Evolutionary conservation across 2,113 vertebrate species (phyloP), one percentile per base, ranked within the genome.

Genomic region (Nycticryphes semicollaris): DNA sequence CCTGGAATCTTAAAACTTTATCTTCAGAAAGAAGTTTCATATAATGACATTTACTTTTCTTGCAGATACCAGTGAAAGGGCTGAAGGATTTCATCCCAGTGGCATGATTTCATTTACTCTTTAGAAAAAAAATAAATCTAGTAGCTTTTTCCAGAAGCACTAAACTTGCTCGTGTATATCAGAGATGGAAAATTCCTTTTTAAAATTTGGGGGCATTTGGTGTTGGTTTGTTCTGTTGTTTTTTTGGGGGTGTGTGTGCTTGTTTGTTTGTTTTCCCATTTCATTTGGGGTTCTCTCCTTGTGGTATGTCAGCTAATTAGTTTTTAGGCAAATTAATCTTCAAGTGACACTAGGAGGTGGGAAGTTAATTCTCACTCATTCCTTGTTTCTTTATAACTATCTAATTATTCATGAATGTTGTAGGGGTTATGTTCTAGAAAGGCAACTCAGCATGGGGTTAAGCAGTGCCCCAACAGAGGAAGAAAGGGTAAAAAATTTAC

Each of bases 321-420:
- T 41, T 96, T 96, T 76, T 81, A 74, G 64, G 91, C 39, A 85
- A 97, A 95, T 96, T 95, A 93, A 96, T 97, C 87, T 97, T 86
- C 83, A 87, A 87, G 77, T 83, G 91, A 92, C 57, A n/a, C 54
- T 47, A 54, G 84, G 93, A 96, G 67, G 77, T 91, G 69, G 83
- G 50, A 87, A 92, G 76, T 79, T 94, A 97, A 96, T 97, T 95
- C 45, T 93, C 73, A 64, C 22, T 1, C 53, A 8, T 78, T 91
- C 70, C 72, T 64, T 60, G 31, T 53, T 95, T 94, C 76, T 87
- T 80, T 93, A 87, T 89, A 79, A 81, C 56, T 76, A 3, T 81
- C 68, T 82, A 95, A 97, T 95, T 96, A 96, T 92, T 94, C 43
- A 63, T 90, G 84, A 91, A 84, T 78, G 35, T 85, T 79, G 72